Base-by-base conservation (phyloP, 2,797 vertebrate genomes). In the Catostomus latipinnis region DNA sequence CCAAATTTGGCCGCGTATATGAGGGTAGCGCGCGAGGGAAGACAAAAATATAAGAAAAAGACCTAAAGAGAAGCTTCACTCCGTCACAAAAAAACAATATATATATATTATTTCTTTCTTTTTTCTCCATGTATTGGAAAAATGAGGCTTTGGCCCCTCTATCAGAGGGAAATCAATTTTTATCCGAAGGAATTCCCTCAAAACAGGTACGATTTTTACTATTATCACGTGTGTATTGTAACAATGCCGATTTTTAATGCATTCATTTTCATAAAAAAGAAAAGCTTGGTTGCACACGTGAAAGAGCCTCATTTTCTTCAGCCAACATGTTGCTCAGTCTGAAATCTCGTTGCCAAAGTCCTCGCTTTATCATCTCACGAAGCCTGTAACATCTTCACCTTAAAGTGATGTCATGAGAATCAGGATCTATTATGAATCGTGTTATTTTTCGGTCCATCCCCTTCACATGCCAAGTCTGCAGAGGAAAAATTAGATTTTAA, bases 401-500 rank as follows among this genome's bases (percentile, higher is more conserved):
- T 81, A 87, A 84, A 73, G 86, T 92, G 86, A 84, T 90, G 92
- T 92, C 86, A 92, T 83, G 86, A 89, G 88, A 90, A 90, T 88
- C 90, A 78, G 84, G 71, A 84, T 84, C 88, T 84, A 78, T 86
- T 87, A 87, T 92, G 91, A 93, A 93, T 91, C 86, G 89, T 89
- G 89, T 90, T 91, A 91, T 94, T 94, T 34, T 93, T 90, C 89
- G 87, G 90, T 91, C 90, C 93, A 88, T 87, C 90, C 92, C 90
- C 93, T 94, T 92, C 90, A 92, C 90, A 87, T 81, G 86, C 91
- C 90, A 91, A 87, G 83, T 91, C 89, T 86, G 87, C 90, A 66
- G 88, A 91, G 91, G 61, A 94, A 94, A 94, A 94, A 96, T 95
- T 94, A 93, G 95, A 95, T 96, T 97, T 96, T 97, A 98, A 98